Conservation (phyloP, 2,113 vertebrate genomes). For the Sardina pilchardus region DNA sequence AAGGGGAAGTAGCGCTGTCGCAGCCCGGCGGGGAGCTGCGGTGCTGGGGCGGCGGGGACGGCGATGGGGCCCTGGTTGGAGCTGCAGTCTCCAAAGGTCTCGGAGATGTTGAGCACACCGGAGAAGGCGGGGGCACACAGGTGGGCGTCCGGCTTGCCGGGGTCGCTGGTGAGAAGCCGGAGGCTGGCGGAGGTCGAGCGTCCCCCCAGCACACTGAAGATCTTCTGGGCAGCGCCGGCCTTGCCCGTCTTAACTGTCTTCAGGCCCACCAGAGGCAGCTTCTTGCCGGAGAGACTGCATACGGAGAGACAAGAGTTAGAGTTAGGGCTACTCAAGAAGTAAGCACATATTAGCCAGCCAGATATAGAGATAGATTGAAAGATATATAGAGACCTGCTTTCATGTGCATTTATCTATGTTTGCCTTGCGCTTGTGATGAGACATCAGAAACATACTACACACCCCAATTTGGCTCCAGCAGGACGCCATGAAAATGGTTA, state of each 20-base stretch:
- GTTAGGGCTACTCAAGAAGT: not conserved
- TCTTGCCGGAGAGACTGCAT: conserved; percentile 58
- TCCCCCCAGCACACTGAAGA: conserved; percentile 67
- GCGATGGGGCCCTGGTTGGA: conserved; percentile 50
- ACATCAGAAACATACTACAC: not conserved
- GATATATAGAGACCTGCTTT: too few relatives aligned
- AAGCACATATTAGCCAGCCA: too few relatives aligned
- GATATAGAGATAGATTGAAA: too few relatives aligned
- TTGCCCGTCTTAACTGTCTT: conserved; percentile 52
- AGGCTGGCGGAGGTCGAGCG: conserved; percentile 48
- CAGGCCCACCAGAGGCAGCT: conserved; percentile 66
- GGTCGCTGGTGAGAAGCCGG: conserved; percentile 57
- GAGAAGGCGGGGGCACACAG: conserved; percentile 57
- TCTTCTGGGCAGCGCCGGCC: conserved; percentile 39
- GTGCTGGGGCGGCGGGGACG: conserved; percentile 61
- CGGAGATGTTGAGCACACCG: conserved; percentile 69
- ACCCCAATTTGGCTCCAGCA: not conserved
- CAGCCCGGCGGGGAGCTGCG: conserved; percentile 62
- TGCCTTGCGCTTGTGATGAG: not conserved
- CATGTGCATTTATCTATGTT: not conserved
- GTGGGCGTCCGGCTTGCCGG: not conserved
- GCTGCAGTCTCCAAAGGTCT: conserved; percentile 59
- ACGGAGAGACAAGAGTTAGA: conserved; percentile 1
- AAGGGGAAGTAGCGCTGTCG: conserved; percentile 72
- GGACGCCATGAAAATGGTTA: not conserved